Evolutionary conservation across 2,113 vertebrate genomes (phyloP), one percentile per base, ranked within the genome.

Genomic region (Cyrtonyx montezumae): DNA sequence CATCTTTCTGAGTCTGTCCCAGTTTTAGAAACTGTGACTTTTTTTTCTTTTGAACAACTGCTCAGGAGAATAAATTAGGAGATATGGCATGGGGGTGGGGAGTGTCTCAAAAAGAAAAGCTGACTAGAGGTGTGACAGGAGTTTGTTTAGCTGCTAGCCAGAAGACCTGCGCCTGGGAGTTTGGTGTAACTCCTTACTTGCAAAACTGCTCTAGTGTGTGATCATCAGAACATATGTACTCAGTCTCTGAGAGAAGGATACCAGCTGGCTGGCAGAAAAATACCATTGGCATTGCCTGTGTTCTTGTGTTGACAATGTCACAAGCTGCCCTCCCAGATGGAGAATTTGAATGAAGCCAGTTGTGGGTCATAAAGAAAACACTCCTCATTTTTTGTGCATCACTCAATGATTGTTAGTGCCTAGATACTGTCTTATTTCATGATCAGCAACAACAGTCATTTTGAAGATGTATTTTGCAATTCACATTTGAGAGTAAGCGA

Each of bases 281-380:
- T 96, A 95, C 96, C 97, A 93, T 97, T 98, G 98, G 98, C 97
- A 97, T 97, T 94, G 97, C 94, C 97, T 84, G 1, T 95, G 66
- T 97, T 96, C 96, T 97, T 96, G 89, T 97, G 95, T 97, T 97
- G 97, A 97, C 96, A 96, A 73, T 97, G 96, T 97, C 97, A 97
- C 97, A 98, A 97, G 97, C 98, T 98, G 97, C 95, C 96, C 94
- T 98, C 97, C 97, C 98, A 98, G 98, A 98, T 98, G 98, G 97
- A 97, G 95, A 86, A 91, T 96, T 96, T 96, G 95, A 96, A 91
- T 96, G 88, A 94, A 97, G 96, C 95, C 97, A 97, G 96, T 97
- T 96, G 93, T 97, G 96, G 96, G 95, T 95, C 96, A 95, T 87
- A 61, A 86, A 86, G 95, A 88, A 88, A 62, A 82, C 49, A 88